phyloP scores from a whole-genome alignment of 2,113 vertebrate genomes.

The Euleptes europaea region DNA sequence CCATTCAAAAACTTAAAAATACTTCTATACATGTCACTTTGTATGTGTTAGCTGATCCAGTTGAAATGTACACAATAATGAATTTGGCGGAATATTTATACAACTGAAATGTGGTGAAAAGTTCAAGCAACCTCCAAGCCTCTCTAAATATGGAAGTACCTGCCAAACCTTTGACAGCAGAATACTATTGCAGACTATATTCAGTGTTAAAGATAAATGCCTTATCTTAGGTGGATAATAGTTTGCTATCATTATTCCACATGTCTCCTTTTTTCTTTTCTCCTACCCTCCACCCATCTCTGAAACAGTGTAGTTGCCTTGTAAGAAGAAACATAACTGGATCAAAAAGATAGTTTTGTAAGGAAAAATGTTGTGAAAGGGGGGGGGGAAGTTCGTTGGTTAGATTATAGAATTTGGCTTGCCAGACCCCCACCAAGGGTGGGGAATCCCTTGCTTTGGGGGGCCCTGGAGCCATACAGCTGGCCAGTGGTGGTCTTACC shows the following conservation, averaged over 20 bases:
- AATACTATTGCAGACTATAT: neutral
- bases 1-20: neutral
- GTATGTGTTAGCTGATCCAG: conserved; percentile 31
- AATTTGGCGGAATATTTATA: conserved; percentile 30
- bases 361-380: neutral
- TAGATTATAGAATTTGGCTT: neutral
- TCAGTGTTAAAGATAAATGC: neutral
- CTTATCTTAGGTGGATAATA: neutral
- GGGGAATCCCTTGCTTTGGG: too few relatives aligned
- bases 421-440: too few relatives aligned
- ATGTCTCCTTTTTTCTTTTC: neutral
- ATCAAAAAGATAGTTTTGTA: neutral
- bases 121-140: conserved; percentile 14
- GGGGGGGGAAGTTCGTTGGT: too few relatives aligned
- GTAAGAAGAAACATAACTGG: neutral
- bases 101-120: conserved; percentile 32
- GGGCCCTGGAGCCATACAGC: too few relatives aligned
- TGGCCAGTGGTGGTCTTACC: too few relatives aligned
- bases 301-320: neutral
- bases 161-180: conserved; percentile 16
- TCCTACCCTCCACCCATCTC: neutral
- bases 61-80: conserved; percentile 26
- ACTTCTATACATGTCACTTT: conserved; percentile 1
- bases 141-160: conserved; percentile 37
- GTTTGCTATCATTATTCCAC: neutral